Evolutionary conservation across 2,888 invertebrate species (phyloP).

Genomic region (Chymomyza fuscimana): DNA sequence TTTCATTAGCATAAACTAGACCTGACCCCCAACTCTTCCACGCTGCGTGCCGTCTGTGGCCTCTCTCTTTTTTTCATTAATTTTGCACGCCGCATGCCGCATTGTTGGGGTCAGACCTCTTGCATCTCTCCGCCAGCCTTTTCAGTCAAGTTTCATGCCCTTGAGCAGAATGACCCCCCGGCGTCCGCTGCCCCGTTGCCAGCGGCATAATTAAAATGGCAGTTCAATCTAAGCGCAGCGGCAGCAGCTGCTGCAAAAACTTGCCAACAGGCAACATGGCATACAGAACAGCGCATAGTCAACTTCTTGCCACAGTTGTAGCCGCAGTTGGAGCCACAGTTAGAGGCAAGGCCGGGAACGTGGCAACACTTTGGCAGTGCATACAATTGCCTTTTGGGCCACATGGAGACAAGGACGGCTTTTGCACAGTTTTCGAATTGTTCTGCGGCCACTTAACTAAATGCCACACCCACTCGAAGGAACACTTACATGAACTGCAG

Average conservation of each 20-base stretch:
- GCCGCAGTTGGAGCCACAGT: neutral
- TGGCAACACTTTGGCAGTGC: neutral
- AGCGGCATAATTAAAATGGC: conserved; percentile 68
- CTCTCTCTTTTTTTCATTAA: neutral
- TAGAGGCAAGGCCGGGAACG: neutral
- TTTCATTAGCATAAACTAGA: neutral
- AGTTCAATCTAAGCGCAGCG: conserved; percentile 54
- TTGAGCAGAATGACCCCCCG: conserved; percentile 16
- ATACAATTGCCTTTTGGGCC: conserved; percentile 30
- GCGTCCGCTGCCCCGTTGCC: conserved; percentile 14
- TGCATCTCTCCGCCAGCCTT: neutral
- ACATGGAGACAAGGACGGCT: conserved; percentile 2
- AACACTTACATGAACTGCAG: conserved; percentile 45
- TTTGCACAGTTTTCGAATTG: neutral
- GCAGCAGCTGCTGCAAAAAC: conserved; percentile 18
- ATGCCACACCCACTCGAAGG: neutral
- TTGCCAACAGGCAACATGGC: neutral
- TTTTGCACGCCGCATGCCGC: neutral
- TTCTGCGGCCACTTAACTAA: conserved; percentile 39
- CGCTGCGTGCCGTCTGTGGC: neutral
- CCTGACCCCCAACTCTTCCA: neutral
- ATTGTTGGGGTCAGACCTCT: neutral
- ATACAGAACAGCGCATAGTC: neutral
- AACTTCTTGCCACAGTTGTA: conserved; percentile 6
- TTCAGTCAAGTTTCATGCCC: neutral